Evolutionary conservation across 2,113 vertebrate genomes (phyloP).

Genomic region (Anser brachyrhynchus): DNA sequence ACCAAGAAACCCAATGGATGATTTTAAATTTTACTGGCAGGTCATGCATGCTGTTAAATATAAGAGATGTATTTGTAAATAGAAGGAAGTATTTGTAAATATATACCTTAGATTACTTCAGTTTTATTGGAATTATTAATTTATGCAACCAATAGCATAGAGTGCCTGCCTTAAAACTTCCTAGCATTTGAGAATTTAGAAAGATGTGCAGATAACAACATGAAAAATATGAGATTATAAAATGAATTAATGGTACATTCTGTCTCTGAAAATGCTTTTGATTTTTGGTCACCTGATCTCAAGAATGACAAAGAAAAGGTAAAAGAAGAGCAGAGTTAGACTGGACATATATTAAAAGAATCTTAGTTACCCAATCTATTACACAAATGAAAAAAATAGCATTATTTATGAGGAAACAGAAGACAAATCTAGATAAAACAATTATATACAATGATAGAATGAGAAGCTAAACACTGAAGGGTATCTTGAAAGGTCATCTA

Average conservation of each 20-base stretch:
- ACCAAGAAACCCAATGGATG: not conserved
- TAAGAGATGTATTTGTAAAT: not conserved
- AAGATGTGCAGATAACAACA: not conserved
- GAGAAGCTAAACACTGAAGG: not conserved
- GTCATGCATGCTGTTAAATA: conserved; percentile 12
- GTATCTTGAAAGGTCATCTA: not conserved
- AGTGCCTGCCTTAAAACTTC: conserved; percentile 14
- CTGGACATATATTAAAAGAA: not conserved
- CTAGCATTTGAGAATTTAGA: conserved; percentile 12
- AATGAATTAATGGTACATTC: conserved; percentile 27
- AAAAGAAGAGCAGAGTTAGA: not conserved
- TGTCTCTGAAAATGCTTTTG: not conserved
- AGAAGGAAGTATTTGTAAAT: not conserved
- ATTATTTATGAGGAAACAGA: not conserved
- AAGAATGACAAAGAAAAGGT: not conserved
- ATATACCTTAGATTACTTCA: conserved; percentile 10
- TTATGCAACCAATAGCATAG: conserved; percentile 18
- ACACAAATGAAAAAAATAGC: not conserved
- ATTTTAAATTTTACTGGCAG: conserved; percentile 46
- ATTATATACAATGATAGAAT: not conserved
- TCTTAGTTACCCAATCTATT: not conserved
- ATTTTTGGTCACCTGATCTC: conserved; percentile 24
- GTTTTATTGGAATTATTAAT: conserved; percentile 56
- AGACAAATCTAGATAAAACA: not conserved
- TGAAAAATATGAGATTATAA: conserved; percentile 14